Base-by-base conservation (phyloP, 37 sponge, comb jelly and placozoan species). In the Crambe crambe region DNA sequence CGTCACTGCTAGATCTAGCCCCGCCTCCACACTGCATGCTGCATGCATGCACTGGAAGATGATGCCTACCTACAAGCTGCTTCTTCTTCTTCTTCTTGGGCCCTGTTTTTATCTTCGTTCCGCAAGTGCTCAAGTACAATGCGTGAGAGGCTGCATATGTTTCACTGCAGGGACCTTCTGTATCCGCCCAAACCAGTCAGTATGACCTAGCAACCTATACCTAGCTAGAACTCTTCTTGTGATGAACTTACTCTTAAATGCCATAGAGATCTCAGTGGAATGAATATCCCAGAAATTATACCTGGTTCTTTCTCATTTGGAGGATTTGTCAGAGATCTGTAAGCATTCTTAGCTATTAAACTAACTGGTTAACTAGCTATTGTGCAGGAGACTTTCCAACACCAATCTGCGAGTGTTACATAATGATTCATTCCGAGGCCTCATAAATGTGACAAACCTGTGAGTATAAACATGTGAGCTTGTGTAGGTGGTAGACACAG, bases 241-340 rank as follows among this genome's bases (percentile, higher is more conserved):
- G 6, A 20, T 62, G 6, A 30, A 62, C 15, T 29, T 20, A 23
- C 63, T 18, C 15, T 20, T 29, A 62, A 20, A 4, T 62, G 6
- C 30, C 63, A 62, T 23, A 23, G 26, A 27, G 15, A 62, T 62
- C 4, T 23, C 30, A 29, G 26, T 62, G 63, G 63, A 29, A 8
- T 27, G 15, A 27, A 62, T 23, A 8, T 62, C 5, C 63, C 12
- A 23, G 63, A 18, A 27, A 62, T 68, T 36, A 21, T 36, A 8
- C 72, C 72, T 10, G 43, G 41, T 23, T 42, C 72, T 21, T 71
- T 71, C 72, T 10, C 25, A 4, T 17, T 39, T 3, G 72, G 26
- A 17, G 43, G 43, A 5, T 39, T 40, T 71, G 72, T 71, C 41
- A 71, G n/a, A 71, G 38, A 17, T 5, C 37, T 71, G 72, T 71